These are phyloP conservation scores for Cetonia aurata DNA, from an alignment of 2,888 invertebrate species.

Conservation along the genomic window DNA sequence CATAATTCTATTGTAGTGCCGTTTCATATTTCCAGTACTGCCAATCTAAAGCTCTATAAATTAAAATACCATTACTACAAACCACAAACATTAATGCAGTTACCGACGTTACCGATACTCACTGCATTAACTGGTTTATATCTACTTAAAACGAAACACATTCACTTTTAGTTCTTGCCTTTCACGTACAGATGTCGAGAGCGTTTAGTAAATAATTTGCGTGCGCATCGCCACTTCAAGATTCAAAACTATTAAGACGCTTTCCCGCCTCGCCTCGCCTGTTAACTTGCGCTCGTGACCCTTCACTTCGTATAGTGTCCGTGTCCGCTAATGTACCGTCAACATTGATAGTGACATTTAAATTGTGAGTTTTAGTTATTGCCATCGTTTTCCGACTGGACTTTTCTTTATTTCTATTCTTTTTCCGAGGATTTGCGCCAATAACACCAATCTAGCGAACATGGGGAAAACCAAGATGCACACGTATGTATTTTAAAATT, in stretches of 20 bases:
- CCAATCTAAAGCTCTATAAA: no score
- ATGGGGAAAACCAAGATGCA: slow-evolving; percentile 58
- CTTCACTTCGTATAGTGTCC: slow-evolving; percentile 45
- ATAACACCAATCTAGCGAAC: slow-evolving; percentile 14
- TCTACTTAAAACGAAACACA: neutral
- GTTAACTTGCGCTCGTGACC: slow-evolving; percentile 40
- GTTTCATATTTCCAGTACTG: no score
- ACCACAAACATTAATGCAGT: neutral
- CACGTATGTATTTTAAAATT: slow-evolving; percentile 51
- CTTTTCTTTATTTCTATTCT: slow-evolving; percentile 9
- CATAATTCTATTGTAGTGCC: no score
- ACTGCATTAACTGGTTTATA: neutral
- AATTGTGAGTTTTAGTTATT: slow-evolving; percentile 40
- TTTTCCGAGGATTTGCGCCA: slow-evolving; percentile 1
- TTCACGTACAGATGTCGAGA: slow-evolving; percentile 29
- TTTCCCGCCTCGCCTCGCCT: slow-evolving; percentile 43
- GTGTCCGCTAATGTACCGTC: slow-evolving; percentile 42
- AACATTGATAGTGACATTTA: slow-evolving; percentile 42
- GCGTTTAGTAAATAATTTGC: slow-evolving; percentile 33
- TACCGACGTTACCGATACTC: neutral
- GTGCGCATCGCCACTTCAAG: slow-evolving; percentile 41
- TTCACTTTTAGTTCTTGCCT: neutral
- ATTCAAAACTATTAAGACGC: slow-evolving; percentile 45
- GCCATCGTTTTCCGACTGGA: neutral
- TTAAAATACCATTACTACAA: neutral